A percentile compares a stretch with the other conserved stretches of the same genome.
These are phyloP conservation scores for Sebastiscus albofasciatus DNA, from an alignment of 2,797 vertebrate genomes.

Conservation along the genomic window DNA sequence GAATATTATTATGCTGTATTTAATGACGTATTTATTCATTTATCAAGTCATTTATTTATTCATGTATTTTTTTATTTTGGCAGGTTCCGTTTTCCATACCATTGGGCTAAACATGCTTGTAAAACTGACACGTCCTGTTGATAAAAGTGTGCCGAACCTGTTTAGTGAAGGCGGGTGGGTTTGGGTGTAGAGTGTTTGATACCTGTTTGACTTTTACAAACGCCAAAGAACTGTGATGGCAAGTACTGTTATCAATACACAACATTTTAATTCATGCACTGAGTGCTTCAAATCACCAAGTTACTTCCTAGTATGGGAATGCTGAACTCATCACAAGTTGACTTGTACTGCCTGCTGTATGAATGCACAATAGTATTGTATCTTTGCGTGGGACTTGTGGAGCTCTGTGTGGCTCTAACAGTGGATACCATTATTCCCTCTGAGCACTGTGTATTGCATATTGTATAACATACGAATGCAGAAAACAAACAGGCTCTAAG, in stretches of 20 bases:
- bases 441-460: neutral
- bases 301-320: slow-evolving; percentile 7
- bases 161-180: too few relatives aligned
- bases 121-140: too few relatives aligned
- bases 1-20: too few relatives aligned
- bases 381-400: neutral
- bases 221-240: neutral
- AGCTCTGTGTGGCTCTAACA: neutral
- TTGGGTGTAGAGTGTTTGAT: neutral
- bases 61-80: too few relatives aligned
- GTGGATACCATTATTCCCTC: neutral
- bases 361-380: slow-evolving; percentile 7
- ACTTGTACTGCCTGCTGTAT: neutral
- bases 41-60: too few relatives aligned
- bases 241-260: neutral
- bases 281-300: neutral
- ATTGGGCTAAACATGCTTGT: too few relatives aligned
- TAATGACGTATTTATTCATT: too few relatives aligned
- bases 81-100: too few relatives aligned
- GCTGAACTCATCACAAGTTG: neutral
- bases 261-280: neutral
- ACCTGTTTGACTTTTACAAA: neutral
- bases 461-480: neutral
- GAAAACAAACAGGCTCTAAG: neutral
- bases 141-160: too few relatives aligned